Conservation (phyloP, 2,797 vertebrate genomes). For the Tachyglossus aculeatus region DNA sequence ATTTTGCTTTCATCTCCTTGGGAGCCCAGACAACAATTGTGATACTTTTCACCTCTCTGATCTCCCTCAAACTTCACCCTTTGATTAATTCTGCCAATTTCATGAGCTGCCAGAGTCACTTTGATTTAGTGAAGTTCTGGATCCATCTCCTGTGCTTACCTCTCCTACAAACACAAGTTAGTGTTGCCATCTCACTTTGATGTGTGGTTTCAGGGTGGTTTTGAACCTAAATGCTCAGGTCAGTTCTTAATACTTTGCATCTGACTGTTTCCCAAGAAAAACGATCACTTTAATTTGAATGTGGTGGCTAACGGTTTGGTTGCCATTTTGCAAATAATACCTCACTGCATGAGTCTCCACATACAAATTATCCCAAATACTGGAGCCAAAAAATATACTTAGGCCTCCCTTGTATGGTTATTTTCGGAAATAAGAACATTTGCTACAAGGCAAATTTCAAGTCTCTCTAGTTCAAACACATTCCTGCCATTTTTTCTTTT, state of each 20-base stretch:
- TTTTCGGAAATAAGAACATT: no score
- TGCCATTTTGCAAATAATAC: constrained; percentile 23
- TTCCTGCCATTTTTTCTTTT: no score
- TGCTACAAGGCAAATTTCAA: no score
- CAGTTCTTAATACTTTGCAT: neutral
- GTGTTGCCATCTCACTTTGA: constrained; percentile 19
- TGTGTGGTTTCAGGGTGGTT: constrained; percentile 6
- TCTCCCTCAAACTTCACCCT: constrained; percentile 27
- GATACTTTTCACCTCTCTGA: neutral
- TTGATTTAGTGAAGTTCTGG: constrained; percentile 53
- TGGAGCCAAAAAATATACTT: no score
- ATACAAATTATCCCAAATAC: no score
- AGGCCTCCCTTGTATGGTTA: no score
- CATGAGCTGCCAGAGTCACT: constrained; percentile 29
- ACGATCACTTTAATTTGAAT: neutral
- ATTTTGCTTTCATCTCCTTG: neutral
- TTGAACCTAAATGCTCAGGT: neutral
- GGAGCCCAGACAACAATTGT: neutral
- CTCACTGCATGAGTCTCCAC: no score
- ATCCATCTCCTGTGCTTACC: constrained; percentile 26
- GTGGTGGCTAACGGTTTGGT: constrained; percentile 29
- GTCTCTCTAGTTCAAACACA: no score
- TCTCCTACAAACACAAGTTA: constrained; percentile 18
- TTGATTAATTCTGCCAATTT: constrained; percentile 56
- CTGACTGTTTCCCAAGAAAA: constrained; percentile 26